These are phyloP conservation scores for Montipora efflorescens DNA, from an alignment of 64 coral and sea anemone species.

Conservation along the genomic window DNA sequence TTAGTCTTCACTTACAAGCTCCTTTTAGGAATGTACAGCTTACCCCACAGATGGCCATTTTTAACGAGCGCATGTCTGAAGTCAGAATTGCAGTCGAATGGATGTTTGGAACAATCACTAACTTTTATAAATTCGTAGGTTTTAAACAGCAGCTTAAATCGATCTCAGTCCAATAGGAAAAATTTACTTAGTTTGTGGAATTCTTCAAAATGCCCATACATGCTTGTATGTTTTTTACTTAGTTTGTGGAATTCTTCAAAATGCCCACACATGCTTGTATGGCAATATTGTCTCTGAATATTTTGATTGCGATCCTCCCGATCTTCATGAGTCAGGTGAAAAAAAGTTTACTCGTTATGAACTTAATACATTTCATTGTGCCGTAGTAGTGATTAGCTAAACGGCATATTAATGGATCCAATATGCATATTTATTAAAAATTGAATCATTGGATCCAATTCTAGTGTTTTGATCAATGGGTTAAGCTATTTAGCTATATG, in stretches of 20 bases:
- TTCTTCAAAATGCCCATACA: no score
- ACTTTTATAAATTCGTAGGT: constrained; percentile 24
- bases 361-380: no score
- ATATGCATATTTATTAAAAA: background rate
- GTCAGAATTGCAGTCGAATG: background rate
- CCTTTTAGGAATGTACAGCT: constrained; percentile 18
- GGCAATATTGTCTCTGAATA: no score
- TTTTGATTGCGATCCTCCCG: no score
- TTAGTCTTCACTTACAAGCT: constrained; percentile 25
- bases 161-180: background rate
- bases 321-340: constrained; percentile 16
- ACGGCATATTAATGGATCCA: background rate
- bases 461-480: no score
- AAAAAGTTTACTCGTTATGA: background rate
- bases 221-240: no score
- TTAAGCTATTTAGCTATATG: no score
- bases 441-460: background rate
- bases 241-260: no score
- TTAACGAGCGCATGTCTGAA: background rate
- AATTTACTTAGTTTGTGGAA: no score
- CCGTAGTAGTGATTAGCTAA: no score
- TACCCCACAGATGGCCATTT: constrained; percentile 13
- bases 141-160: constrained; percentile 11
- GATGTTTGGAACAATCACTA: background rate
- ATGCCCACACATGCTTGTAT: no score